Evolutionary conservation across 2,888 invertebrate species (phyloP), one percentile per base, ranked within the genome.

Genomic region (Metacarcinus magister): DNA sequence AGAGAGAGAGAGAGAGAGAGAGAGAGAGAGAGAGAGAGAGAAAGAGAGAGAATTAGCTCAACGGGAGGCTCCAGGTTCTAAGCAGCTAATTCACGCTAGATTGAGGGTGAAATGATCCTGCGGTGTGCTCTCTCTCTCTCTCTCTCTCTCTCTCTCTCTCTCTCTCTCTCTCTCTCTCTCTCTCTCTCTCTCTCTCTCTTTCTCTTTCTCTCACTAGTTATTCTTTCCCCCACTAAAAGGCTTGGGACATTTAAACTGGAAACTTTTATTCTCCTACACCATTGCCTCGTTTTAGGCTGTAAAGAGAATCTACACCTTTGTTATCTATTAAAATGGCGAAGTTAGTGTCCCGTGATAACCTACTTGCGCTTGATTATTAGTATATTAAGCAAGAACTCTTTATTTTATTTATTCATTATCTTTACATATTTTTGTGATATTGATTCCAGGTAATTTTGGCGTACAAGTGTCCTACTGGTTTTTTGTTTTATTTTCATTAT

Each of bases 21-120:
- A 82, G 82, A 82, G 82, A 82, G 82, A 82, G 82, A 82, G 82
- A 82, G 82, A 82, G 82, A 82, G 82, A 82, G 82, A 82, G 82
- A 82, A 32, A 82, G 82, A 82, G 82, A 28, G 28, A 82, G 28
- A 82, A n/a, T 54, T 67, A 67, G 67, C 23, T 67, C 10, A 54
- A 16, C 10, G 54, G 8, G 54, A 67, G n/a, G 67, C n/a, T 67
- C 67, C 0, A 67, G 1, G 67, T 67, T n/a, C 16, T n/a, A 10
- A 5, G n/a, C 5, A n/a, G n/a, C n/a, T 67, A 67, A 67, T 67
- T 67, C 67, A 3, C 67, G n/a, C 7, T 54, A 54, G 10, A 16
- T 10, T 67, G 28, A 4, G 13, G 32, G 32, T 8, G 32, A 23
- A 8, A 7, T 28, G 28, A 82, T 82, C 28, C 5, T 32, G 82